Base-by-base conservation (phyloP, 2,888 invertebrate species). In the Synanthedon vespiformis region DNA sequence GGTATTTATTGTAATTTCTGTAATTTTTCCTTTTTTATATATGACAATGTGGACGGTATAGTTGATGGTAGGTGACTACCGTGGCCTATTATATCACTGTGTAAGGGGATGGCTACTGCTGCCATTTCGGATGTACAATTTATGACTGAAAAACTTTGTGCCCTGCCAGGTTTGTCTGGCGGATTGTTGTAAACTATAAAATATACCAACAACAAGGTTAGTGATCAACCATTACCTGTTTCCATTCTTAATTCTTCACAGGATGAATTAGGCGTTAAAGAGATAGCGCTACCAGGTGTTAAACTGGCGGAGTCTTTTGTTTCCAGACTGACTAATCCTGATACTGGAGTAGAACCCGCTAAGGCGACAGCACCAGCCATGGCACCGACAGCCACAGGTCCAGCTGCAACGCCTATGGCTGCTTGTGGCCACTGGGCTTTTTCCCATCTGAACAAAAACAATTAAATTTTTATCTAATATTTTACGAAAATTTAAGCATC, bases 241-340 rank as follows among this genome's bases (percentile, higher is more conserved):
- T 89, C 88, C 49, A 86, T 74, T 53, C 84, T 77, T 48, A 89
- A 78, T 62, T 94, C 94, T 64, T 94, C 94, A 60, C 90, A 90
- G 0, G 93, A 94, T 48, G 94, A 94, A 41, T 92, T 92, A 0
- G 93, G 92, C 8, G 93, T 92, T 3, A 93, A 79, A 1, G 91
- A 91, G 51, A 90, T 88, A 0, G 91, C 91, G 40, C 92, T 92
- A 12, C 82, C 89, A 40, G 83, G 89, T 47, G 84, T 89, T 54
- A 90, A 88, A 59, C 89, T 87, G 50, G 89, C 89, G 11, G 85
- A 82, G 61, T 84, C 86, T 16, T 81, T 64, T 0, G 91, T 80
- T 82, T 92, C 78, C n/a, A 77, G 80, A 58, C 73, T 70, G 5
- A 68, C 62, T 65, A 70, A 75, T 2, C 72, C 69, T 1, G 70